A percentile compares a stretch with the other conserved stretches of the same genome.
phyloP scores from a whole-genome alignment of 2,113 vertebrate species.

The Austrofundulus limnaeus region DNA sequence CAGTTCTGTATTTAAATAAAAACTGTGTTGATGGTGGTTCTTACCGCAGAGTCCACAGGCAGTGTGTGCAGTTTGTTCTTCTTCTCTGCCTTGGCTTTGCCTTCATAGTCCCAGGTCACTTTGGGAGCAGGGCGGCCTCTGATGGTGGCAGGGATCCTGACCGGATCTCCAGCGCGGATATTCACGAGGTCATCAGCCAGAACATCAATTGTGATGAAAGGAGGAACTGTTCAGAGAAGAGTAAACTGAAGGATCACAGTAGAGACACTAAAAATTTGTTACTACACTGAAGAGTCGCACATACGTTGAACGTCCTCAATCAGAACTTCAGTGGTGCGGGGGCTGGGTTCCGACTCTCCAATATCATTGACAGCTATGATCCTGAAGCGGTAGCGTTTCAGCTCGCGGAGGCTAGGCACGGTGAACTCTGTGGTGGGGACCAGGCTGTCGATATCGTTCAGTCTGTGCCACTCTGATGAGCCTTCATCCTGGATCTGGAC shows the following conservation, averaged over 20 bases:
- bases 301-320: conserved; percentile 90
- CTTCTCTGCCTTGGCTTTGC: conserved; percentile 88
- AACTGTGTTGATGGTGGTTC: neutral
- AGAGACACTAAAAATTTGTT: neutral
- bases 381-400: conserved; percentile 93
- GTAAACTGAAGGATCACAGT: neutral
- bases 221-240: conserved; percentile 79
- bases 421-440: conserved; percentile 89
- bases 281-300: conserved; percentile 3
- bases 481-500: conserved; percentile 96
- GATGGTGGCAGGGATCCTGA: conserved; percentile 90
- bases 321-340: conserved; percentile 87
- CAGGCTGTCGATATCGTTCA: conserved; percentile 89
- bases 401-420: conserved; percentile 88
- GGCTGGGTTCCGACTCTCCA: conserved; percentile 95
- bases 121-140: conserved; percentile 92
- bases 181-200: conserved; percentile 85
- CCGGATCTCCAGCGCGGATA: conserved; percentile 86
- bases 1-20: too few species aligned
- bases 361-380: conserved; percentile 95
- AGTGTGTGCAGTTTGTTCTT: conserved; percentile 92
- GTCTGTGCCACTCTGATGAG: conserved; percentile 84
- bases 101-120: conserved; percentile 94
- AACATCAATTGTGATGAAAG: conserved; percentile 87
- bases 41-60: conserved; percentile 85